Base-by-base conservation (phyloP, 2,113 vertebrate genomes). In the Ceratotherium simum region DNA sequence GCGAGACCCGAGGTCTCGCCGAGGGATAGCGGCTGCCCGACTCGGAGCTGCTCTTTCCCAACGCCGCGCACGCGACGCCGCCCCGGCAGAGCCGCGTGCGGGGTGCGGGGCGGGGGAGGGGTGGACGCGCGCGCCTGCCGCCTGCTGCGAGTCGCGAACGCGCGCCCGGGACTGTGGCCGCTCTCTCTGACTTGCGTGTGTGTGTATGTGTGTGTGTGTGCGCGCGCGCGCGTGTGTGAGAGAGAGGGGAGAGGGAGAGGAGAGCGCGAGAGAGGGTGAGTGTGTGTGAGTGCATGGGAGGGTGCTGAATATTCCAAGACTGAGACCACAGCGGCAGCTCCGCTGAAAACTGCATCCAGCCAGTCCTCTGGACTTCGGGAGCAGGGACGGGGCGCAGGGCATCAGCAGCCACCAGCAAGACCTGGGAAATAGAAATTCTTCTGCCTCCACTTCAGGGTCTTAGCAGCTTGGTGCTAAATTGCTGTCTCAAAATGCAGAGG, bases 401-500 rank as follows among this genome's bases (percentile, higher is more conserved):
- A 95, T 90, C 96, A 91, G 69, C 95, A 97, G 97, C 95, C 98
- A 98, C 96, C 98, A 95, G 98, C 98, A 95, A 95, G 96, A 88
- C 56, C 96, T 73, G 54, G 94, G 80, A 88, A 91, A 95, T 82
- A 96, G 96, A 96, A 78, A 96, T 93, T 97, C 91, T 80, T 95
- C 46, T 94, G 96, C 81, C 65, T 93, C 75, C 90, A 69, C 93
- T 97, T 94, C 60, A 73, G 91, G 84, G 58, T 73, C 95, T 89
- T 20, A 95, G 91, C 65, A 96, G 80, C 92, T 79, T 82, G 95
- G 80, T 95, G 98, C 98, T 96, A 95, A 95, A 97, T 96, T 91
- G 88, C 93, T 95, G 93, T 91, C 97, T 96, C 98, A 99, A 97
- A 92, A 99, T 99, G 99, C 98, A 90, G 98, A 98, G 99, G 99